Conservation (phyloP, 1,140 invertebrate genomes). For the Venturia canescens region DNA sequence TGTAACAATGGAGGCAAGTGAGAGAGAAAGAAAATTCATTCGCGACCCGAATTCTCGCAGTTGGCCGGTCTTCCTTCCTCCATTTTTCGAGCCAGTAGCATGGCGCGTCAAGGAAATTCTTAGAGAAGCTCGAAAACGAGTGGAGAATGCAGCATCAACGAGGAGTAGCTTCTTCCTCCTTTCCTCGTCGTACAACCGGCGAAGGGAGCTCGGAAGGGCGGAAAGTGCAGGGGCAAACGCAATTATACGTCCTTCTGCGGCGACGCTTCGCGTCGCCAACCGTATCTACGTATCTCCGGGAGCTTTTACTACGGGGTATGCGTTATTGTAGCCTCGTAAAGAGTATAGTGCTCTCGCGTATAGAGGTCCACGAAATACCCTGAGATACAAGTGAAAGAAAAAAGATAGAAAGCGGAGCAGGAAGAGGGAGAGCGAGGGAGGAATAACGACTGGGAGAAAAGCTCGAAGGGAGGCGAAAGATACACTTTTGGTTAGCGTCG, state of each 20-base stretch:
- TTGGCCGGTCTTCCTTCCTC: constrained; percentile 15
- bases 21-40: constrained; percentile 38
- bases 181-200: not conserved
- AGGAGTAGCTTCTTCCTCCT: constrained; percentile 11
- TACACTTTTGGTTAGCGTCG: not conserved
- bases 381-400: constrained; percentile 13
- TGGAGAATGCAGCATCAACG: constrained; percentile 29
- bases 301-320: constrained; percentile 24
- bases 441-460: constrained; percentile 6
- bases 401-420: not conserved
- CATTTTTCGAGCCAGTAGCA: not conserved
- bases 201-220: not conserved
- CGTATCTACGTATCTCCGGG: not conserved
- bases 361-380: not conserved
- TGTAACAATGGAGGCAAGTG: not conserved
- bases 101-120: not conserved
- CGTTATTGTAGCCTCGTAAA: constrained; percentile 34
- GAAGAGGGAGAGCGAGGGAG: not conserved
- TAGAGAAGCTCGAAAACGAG: constrained; percentile 1
- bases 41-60: constrained; percentile 37
- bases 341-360: constrained; percentile 29
- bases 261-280: not conserved
- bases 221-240: not conserved
- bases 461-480: constrained; percentile 9
- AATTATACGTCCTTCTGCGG: not conserved